These are phyloP conservation scores for Orbicella faveolata DNA, from an alignment of 64 coral and sea anemone species.

Conservation along the genomic window DNA sequence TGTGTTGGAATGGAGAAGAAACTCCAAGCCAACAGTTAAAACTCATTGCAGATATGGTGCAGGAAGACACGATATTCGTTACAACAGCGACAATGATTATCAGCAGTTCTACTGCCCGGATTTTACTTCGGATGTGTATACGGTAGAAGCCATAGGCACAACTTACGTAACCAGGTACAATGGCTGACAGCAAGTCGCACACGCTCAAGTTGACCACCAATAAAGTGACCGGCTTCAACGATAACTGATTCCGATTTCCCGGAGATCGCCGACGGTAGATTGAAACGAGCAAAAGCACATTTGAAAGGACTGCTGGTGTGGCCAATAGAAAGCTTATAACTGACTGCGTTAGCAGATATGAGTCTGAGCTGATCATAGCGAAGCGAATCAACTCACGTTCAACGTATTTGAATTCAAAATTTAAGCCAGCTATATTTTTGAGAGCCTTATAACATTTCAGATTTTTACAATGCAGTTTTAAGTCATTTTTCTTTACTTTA, in stretches of 20 bases:
- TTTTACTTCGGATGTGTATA: background rate
- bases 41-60: background rate
- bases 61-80: slow-evolving; percentile 1
- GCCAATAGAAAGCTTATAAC: background rate
- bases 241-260: background rate
- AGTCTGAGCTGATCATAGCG: no score
- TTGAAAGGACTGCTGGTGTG: background rate
- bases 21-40: background rate
- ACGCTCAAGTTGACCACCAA: background rate
- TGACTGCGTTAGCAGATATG: background rate
- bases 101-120: background rate
- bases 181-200: background rate
- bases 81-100: background rate
- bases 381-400: no score
- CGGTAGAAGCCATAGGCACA: background rate
- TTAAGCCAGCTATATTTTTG: no score
- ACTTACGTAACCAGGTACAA: background rate
- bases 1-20: background rate
- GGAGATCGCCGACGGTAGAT: background rate
- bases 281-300: background rate
- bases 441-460: no score
- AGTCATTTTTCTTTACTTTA: no score
- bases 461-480: no score
- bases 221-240: background rate
- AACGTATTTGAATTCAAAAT: no score